Evolutionary conservation across 2,113 vertebrate genomes (phyloP), one percentile per base, ranked within the genome.

Genomic region (Galeopterus variegatus): DNA sequence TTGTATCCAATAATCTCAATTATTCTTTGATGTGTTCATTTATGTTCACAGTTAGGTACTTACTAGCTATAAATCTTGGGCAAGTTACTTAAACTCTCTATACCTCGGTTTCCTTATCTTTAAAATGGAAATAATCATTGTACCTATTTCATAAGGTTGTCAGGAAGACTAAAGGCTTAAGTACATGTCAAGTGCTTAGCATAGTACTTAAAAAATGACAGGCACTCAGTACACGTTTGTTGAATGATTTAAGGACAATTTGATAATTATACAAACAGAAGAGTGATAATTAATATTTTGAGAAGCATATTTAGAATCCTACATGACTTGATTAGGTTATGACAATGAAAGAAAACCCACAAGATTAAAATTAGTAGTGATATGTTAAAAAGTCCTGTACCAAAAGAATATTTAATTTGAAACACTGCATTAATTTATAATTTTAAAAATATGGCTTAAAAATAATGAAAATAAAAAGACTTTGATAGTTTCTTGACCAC

Each of bases 281-380:
- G 2, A 72, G 8, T 88, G 64, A 19, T 91, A 80, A 83, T 36
- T 65, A 77, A 41, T 33, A 91, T 18, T 0, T 8, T 79, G 28
- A 18, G 62, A 96, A 94, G 4, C n/a, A 81, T 75, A 93, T 69
- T n/a, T 84, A 36, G 9, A 80, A n/a, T 92, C 77, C 18, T 10
- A 70, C 84, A 94, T 28, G 28, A 93, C 76, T 70, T 89, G 5
- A 56, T 64, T 60, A 75, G 18, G 8, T 76, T 81, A 81, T 45
- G 4, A 54, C 13, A 95, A 54, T 21, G 9, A 73, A 73, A 73
- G 21, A 75, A 86, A 90, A 62, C 4, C 6, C 26, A 45, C 26
- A 90, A 41, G 5, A 79, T 91, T 79, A 86, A 93, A 73, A 60
- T 95, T 73, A 73, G 36, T 3, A 48, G 17, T 54, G 50, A 77